phyloP scores from a whole-genome alignment of 2,797 vertebrate species.

The Myotis daubentonii region DNA sequence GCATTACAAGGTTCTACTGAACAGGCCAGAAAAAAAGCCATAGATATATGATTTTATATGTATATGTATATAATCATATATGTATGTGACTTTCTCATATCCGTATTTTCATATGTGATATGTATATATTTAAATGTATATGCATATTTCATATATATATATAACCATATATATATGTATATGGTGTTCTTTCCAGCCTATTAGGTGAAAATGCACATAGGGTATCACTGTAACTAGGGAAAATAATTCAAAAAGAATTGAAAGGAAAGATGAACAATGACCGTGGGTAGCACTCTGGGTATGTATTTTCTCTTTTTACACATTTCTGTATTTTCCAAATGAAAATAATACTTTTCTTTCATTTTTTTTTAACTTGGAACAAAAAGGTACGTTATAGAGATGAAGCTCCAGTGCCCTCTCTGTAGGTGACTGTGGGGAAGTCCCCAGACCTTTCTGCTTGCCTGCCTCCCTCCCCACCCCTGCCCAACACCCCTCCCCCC shows the following conservation, averaged over 20 bases:
- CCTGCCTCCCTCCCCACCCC: background rate
- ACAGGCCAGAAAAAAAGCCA: background rate
- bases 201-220: background rate
- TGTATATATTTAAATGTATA: background rate
- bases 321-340: conserved; percentile 15
- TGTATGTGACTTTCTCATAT: background rate
- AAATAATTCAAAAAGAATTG: background rate
- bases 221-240: background rate
- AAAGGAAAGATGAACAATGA: background rate
- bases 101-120: background rate
- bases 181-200: background rate
- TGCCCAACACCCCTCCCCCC: rapidly evolving
- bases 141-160: background rate
- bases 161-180: background rate
- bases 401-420: background rate
- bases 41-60: background rate
- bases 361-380: background rate
- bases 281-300: too few relatives aligned
- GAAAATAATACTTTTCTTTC: background rate
- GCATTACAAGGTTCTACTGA: conserved; percentile 7
- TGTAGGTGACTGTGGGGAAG: background rate
- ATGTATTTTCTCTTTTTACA: background rate
- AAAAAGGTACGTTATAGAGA: background rate
- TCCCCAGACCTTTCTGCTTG: too few relatives aligned
- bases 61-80: background rate